Percentiles rank a stretch among this genome's conserved stretches.
phyloP scores from a whole-genome alignment of 92 coral and sea anemone genomes.

The Phenganax subtilis region DNA sequence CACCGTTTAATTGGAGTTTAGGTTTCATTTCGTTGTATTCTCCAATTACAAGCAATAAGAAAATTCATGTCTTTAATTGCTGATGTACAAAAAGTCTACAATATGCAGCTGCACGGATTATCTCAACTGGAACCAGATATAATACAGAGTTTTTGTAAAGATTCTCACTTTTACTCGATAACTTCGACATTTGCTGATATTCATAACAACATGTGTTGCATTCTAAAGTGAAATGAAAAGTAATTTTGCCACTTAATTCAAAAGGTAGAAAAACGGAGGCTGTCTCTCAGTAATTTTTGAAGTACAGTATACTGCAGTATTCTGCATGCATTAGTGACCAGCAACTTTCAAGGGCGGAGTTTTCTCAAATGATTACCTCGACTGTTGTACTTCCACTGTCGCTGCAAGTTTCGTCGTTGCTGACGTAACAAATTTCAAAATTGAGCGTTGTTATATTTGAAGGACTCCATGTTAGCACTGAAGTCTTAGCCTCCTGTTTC shows the following conservation, averaged over 20 bases:
- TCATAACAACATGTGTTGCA: not conserved
- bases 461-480: not conserved
- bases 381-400: conserved; percentile 4
- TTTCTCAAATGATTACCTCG: not conserved
- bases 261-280: too few species aligned
- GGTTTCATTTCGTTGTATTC: too few species aligned
- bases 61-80: too few species aligned
- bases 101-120: too few species aligned
- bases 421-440: not conserved
- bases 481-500: not conserved
- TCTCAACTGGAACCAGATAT: too few species aligned
- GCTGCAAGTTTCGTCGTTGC: not conserved
- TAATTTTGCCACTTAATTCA: not conserved
- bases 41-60: too few species aligned
- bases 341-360: too few species aligned
- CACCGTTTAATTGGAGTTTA: too few species aligned
- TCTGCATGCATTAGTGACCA: too few species aligned
- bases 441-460: not conserved
- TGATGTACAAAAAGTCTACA: too few species aligned
- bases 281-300: too few species aligned
- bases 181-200: not conserved
- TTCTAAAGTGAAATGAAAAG: conserved; percentile 5
- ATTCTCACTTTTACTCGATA: not conserved
- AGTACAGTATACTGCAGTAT: too few species aligned
- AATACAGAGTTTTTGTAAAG: not conserved